Evolutionary conservation across 2,888 invertebrate species (phyloP), one percentile per base, ranked within the genome.

Genomic region (Diarsia rubi): DNA sequence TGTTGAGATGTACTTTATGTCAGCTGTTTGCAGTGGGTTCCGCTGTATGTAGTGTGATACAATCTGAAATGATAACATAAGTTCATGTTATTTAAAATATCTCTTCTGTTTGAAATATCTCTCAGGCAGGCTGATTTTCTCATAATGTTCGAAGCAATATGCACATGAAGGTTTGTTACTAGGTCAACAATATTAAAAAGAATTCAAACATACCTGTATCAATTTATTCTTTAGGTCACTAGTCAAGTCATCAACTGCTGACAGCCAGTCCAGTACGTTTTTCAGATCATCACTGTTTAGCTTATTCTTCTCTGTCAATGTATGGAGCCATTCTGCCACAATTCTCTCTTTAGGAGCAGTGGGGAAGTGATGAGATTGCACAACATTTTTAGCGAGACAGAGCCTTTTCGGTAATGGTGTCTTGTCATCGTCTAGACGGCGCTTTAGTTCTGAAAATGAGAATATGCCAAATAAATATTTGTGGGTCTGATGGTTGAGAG

Each of bases 311-410:
- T 89, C 86, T 0, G 88, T 91, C 12, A 96, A 79, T 1, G 42
- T 73, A 42, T 95, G 92, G 1, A 97, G 89, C 97, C 97, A 97
- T 66, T 95, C 93, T 1, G 96, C 92, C 24, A 97, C 92, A 5
- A 97, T 90, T 69, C 97, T 93, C 78, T 97, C 97, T 86, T 97
- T 97, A 0, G 95, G 94, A 5, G 94, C 92, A 0, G 96, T 90
- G 0, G 97, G 95, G 62, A 97, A 93, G 84, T 97, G 95, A 21
- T 95, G 91, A 0, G 96, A 95, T 16, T 92, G 90, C 5, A 97
- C 94, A 2, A 96, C 93, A 90, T 97, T 97, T 84, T 95, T 96
- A 0, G 97, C 97, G 0, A 97, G 91, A 82, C 97, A 96, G 3
- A 97, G 90, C 12, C 97, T 93, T 86, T 97, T 97, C 0, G 96